Conservation (phyloP, 1,140 invertebrate genomes). For the Eriosoma lanigerum region DNA sequence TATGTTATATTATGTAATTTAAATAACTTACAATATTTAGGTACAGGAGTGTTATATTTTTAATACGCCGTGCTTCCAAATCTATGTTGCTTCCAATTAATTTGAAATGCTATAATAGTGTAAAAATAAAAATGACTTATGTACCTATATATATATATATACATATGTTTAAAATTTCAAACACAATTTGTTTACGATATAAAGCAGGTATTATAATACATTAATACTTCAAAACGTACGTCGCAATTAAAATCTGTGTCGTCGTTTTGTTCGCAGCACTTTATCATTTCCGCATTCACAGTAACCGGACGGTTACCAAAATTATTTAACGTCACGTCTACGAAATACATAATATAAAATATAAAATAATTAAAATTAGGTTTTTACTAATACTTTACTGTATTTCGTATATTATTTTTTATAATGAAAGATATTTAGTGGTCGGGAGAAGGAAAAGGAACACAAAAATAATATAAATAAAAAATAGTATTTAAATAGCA, state of each 20-base stretch:
- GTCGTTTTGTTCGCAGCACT: slow-evolving; percentile 9
- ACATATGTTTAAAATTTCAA: too few relatives aligned
- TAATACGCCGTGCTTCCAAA: slow-evolving; percentile 2
- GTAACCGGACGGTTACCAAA: not conserved
- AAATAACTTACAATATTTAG: slow-evolving; percentile 4
- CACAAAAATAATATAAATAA: too few relatives aligned
- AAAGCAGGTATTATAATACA: too few relatives aligned
- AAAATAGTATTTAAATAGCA: too few relatives aligned
- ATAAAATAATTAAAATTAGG: too few relatives aligned
- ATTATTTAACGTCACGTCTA: slow-evolving; percentile 25
- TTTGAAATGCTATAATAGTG: not conserved
- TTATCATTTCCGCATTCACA: not conserved
- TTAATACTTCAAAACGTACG: not conserved
- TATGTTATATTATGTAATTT: not conserved
- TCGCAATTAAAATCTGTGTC: not conserved
- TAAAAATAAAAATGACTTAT: too few relatives aligned
- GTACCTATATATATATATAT: too few relatives aligned
- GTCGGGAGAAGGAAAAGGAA: too few relatives aligned
- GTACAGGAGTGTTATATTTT: slow-evolving; percentile 15
- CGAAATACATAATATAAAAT: not conserved
- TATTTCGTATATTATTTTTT: too few relatives aligned
- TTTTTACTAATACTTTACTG: too few relatives aligned
- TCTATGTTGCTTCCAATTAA: slow-evolving; percentile 5
- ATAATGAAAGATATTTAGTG: too few relatives aligned
- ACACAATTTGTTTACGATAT: too few relatives aligned